These are phyloP conservation scores for Sebastes fasciatus DNA, from an alignment of 2,113 vertebrate species.

Conservation along the genomic window DNA sequence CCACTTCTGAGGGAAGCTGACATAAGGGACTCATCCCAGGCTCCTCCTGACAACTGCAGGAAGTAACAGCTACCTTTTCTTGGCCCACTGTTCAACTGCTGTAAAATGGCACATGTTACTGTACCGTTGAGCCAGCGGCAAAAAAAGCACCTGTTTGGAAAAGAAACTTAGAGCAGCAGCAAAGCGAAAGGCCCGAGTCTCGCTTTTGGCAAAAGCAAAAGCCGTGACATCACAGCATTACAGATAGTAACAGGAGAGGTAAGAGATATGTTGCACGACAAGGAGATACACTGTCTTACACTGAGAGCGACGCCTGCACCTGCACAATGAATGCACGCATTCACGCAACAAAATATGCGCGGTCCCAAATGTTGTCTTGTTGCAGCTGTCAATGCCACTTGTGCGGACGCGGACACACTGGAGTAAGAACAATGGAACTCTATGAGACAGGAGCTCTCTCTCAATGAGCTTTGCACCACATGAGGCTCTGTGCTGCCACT, in stretches of 20 bases:
- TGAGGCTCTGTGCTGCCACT: conserved; percentile 60
- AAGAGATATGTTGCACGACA: neutral
- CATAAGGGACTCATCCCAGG: conserved; percentile 23
- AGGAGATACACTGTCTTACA: conserved; percentile 32
- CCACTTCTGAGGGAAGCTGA: conserved; percentile 16
- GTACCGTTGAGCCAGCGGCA: neutral
- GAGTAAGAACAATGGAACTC: conserved; percentile 69
- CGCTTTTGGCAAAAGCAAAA: neutral
- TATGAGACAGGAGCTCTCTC: conserved; percentile 59
- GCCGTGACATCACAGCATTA: conserved; percentile 1
- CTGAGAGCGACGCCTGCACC: conserved; percentile 57
- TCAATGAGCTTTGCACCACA: conserved; percentile 57
- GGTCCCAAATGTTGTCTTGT: conserved; percentile 66
- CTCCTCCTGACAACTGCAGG: conserved; percentile 64
- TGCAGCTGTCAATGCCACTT: conserved; percentile 78
- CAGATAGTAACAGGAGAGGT: conserved; percentile 28
- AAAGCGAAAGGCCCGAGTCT: neutral
- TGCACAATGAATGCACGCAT: conserved; percentile 71
- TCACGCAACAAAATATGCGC: conserved; percentile 67
- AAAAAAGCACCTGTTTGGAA: neutral
- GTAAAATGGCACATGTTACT: conserved; percentile 52
- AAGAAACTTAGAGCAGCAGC: conserved; percentile 6
- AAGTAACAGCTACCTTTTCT: conserved; percentile 72
- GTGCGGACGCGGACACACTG: conserved; percentile 57
- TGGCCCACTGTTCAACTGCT: conserved; percentile 57